These are phyloP conservation scores for Hydrolagus colliei DNA, from an alignment of 2,797 vertebrate genomes.

Conservation along the genomic window DNA sequence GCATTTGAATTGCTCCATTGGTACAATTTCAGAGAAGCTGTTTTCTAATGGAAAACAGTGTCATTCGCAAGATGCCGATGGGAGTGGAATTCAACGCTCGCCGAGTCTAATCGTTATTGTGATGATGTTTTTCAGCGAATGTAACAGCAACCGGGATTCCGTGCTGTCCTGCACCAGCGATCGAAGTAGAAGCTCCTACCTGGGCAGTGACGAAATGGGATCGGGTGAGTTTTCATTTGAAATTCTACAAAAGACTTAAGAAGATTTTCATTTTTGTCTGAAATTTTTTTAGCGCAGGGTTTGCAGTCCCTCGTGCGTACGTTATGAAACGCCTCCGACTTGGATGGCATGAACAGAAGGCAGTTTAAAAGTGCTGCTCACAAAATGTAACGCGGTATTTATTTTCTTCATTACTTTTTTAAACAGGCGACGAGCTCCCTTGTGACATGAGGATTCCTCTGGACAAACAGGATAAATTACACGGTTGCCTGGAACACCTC, in stretches of 20 bases:
- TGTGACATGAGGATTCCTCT: slow-evolving; percentile 92
- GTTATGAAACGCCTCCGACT: no score
- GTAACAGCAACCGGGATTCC: slow-evolving; percentile 95
- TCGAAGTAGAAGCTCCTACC: slow-evolving; percentile 91
- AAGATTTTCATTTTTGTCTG: background rate
- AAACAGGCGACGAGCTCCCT: slow-evolving; percentile 84
- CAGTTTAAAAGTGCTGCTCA: background rate
- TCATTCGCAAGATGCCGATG: background rate
- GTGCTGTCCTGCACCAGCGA: slow-evolving; percentile 95
- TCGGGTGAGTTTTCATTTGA: slow-evolving; percentile 68
- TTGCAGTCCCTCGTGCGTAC: no score
- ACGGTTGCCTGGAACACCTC: slow-evolving; percentile 93
- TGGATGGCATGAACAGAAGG: background rate
- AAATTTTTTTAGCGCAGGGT: background rate
- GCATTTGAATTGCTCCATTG: no score
- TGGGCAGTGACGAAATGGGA: slow-evolving; percentile 97
- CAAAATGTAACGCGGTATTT: background rate
- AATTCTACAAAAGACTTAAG: background rate
- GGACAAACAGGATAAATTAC: slow-evolving; percentile 96
- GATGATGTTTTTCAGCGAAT: slow-evolving; percentile 65
- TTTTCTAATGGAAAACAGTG: background rate
- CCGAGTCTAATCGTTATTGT: background rate
- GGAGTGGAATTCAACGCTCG: background rate
- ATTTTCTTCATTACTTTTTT: slow-evolving; percentile 4
- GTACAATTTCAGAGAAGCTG: background rate